A percentile compares a stretch with the other conserved stretches of the same genome.
These are phyloP conservation scores for Sphecodes monilicornis DNA, from an alignment of 2,888 invertebrate genomes.

Conservation along the genomic window DNA sequence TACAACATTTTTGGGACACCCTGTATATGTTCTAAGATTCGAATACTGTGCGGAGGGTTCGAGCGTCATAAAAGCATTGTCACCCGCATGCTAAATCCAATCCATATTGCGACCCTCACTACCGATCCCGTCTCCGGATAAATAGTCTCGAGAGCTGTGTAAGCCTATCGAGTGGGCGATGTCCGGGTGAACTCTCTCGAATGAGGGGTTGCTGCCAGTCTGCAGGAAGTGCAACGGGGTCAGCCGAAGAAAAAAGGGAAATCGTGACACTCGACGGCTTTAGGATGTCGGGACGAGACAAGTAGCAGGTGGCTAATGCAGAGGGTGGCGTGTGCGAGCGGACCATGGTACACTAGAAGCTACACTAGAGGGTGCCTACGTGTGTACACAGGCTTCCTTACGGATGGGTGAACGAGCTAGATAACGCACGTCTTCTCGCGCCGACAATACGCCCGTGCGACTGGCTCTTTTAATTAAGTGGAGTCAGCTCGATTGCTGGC, in stretches of 20 bases:
- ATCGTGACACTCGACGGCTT: conserved; percentile 45
- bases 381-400: conserved; percentile 69
- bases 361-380: conserved; percentile 40
- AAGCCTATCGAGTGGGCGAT: conserved; percentile 17
- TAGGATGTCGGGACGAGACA: conserved; percentile 68
- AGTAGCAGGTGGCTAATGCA: conserved; percentile 80
- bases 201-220: conserved; percentile 28
- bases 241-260: conserved; percentile 48
- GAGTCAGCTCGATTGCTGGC: conserved; percentile 73
- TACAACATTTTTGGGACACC: no score
- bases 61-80: not conserved
- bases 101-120: not conserved
- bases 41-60: not conserved
- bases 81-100: not conserved
- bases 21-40: no score
- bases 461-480: conserved; percentile 77
- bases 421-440: conserved; percentile 78
- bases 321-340: conserved; percentile 60
- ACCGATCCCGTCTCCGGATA: conserved; percentile 6
- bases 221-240: conserved; percentile 58
- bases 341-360: conserved; percentile 54
- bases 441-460: conserved; percentile 62
- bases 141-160: conserved; percentile 17
- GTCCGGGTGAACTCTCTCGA: conserved; percentile 25
- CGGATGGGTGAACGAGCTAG: conserved; percentile 74